These are phyloP conservation scores for Cactoblastis cactorum DNA, from an alignment of 2,888 invertebrate genomes.

Conservation along the genomic window DNA sequence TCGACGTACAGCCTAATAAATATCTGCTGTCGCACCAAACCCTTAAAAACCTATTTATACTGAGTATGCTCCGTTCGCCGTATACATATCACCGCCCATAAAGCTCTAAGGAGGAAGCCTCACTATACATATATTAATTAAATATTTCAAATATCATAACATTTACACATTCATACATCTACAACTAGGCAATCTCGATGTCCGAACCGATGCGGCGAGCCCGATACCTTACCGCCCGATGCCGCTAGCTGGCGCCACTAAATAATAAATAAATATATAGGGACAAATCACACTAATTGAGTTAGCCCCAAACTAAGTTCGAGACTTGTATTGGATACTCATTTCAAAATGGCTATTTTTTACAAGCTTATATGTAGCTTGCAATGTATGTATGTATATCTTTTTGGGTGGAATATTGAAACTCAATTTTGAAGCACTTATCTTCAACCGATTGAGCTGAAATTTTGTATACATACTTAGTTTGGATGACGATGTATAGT, in stretches of 20 bases:
- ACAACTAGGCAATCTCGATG: constrained; percentile 67
- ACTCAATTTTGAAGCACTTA: too few species aligned
- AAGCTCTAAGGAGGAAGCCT: constrained; percentile 78
- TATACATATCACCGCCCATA: constrained; percentile 74
- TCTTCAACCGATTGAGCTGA: too few species aligned
- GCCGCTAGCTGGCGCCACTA: neutral
- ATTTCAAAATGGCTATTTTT: too few species aligned
- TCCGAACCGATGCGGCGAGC: constrained; percentile 36
- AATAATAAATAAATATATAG: neutral
- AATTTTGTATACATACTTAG: too few species aligned
- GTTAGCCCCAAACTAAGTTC: too few species aligned
- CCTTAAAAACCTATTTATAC: constrained; percentile 39
- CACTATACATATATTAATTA: constrained; percentile 67
- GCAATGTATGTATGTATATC: too few species aligned
- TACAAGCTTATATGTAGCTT: too few species aligned
- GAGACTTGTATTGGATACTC: too few species aligned
- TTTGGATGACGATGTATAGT: too few species aligned
- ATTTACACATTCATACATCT: constrained; percentile 72
- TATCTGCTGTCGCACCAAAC: constrained; percentile 52
- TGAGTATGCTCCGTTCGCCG: constrained; percentile 74
- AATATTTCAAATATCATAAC: constrained; percentile 65
- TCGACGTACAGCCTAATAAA: constrained; percentile 20
- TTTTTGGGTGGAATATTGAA: too few species aligned
- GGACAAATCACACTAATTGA: too few species aligned
- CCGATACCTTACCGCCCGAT: neutral